Conservation (phyloP, 2,797 vertebrate species). For the Toxotes lorentzi region DNA sequence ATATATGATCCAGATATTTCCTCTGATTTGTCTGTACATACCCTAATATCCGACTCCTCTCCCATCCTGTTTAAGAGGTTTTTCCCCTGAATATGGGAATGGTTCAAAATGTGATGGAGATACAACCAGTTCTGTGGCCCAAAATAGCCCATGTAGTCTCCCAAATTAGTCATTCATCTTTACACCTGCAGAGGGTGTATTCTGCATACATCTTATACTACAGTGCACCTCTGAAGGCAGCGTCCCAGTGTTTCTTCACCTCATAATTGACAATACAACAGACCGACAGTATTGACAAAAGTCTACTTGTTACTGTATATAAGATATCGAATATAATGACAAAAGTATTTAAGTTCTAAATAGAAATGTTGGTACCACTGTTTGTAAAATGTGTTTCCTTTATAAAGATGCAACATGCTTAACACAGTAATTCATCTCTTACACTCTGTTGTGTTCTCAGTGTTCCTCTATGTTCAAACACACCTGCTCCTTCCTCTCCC, state of each 20-base stretch:
- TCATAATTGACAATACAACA: neutral
- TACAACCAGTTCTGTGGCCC: neutral
- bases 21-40: too few relatives aligned
- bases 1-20: too few relatives aligned
- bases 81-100: neutral
- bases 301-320: neutral
- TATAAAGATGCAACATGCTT: conserved; percentile 3
- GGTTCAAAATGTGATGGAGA: neutral
- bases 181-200: too few relatives aligned
- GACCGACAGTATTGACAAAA: neutral
- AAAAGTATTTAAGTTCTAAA: neutral
- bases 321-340: neutral
- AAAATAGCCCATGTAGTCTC: too few relatives aligned
- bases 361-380: neutral
- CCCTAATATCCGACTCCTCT: too few relatives aligned
- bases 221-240: neutral
- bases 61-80: neutral
- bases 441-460: neutral
- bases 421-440: conserved; percentile 26
- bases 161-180: too few relatives aligned
- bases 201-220: too few relatives aligned
- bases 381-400: neutral
- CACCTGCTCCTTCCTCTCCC: conserved; percentile 13
- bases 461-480: conserved; percentile 32
- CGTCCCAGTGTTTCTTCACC: neutral